Evolutionary conservation across 2,113 vertebrate species (phyloP), one percentile per base, ranked within the genome.

Genomic region (Esox niger): DNA sequence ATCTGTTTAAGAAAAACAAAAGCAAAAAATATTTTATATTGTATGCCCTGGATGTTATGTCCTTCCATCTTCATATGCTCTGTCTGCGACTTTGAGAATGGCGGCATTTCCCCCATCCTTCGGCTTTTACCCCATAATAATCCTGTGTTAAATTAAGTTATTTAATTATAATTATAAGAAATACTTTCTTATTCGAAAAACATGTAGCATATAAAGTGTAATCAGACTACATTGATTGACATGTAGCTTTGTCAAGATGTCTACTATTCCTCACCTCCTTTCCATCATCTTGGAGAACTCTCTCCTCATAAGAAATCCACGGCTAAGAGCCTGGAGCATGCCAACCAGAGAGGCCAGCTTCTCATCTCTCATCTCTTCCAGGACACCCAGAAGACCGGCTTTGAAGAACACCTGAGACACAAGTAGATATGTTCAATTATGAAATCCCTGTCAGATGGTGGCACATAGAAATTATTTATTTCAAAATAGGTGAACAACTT

Each of bases 321-420:
- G 56, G 27, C 56, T 29, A 1, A 58, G 26, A 58, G 56, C 56
- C 27, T 58, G 56, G 6, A 26, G 5, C 56, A 30, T n/a, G 27
- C 26, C 27, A 4, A 58, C 56, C 56, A 58, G 27, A 30, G 56
- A 2, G 3, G 56, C 56, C 11, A 58, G 56, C 56, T 1, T 60
- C 58, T 31, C 58, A 4, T 60, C 58, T 31, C 58, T 60, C 30
- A 60, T 30, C 30, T 60, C 58, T 17, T 60, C 58, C 58, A 60
- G 29, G 17, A 60, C 58, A 17, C 58, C 58, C 27, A 60, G 58
- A 2, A 60, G 58, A n/a, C 58, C 58, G 2, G 58, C 58, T n/a
- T 60, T 60, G 58, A 60, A 60, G 58, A 60, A 60, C 17, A 57
- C 55, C 55, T 57, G 55, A 27, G 26, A 43, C 11, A 15, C 55